Percentiles rank a stretch among this genome's conserved stretches.
Conservation (phyloP, 2,888 invertebrate species). For the Nebria salina region DNA sequence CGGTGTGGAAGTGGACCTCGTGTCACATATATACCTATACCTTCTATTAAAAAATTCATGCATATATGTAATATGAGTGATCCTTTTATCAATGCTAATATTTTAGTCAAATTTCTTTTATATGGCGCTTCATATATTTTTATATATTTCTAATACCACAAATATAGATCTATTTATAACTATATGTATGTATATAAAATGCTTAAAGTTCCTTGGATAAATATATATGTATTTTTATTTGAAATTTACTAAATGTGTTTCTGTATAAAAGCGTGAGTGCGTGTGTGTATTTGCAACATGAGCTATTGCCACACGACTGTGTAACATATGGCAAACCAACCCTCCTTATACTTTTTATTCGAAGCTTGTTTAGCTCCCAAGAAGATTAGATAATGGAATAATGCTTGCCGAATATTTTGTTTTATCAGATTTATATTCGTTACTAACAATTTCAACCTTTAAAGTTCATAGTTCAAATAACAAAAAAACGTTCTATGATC, state of each 20-base stretch:
- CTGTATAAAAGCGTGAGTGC: not conserved
- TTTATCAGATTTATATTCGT: not conserved
- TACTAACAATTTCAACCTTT: not conserved
- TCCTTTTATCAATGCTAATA: too few relatives aligned
- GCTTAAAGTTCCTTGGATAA: too few relatives aligned
- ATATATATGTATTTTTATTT: too few relatives aligned
- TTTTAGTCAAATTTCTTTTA: too few relatives aligned
- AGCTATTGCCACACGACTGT: not conserved
- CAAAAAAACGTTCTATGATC: too few relatives aligned
- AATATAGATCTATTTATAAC: too few relatives aligned
- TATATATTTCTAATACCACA: too few relatives aligned
- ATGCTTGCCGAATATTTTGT: not conserved
- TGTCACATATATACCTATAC: not conserved
- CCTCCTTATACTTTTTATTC: not conserved
- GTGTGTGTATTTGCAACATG: not conserved
- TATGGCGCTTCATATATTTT: too few relatives aligned
- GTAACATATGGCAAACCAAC: not conserved
- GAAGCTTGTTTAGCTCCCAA: not conserved
- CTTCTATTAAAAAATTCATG: too few relatives aligned
- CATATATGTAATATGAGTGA: too few relatives aligned
- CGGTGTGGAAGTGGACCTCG: not conserved
- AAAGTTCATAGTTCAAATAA: not conserved
- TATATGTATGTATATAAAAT: too few relatives aligned
- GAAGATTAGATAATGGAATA: not conserved
- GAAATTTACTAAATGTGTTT: not conserved